These are phyloP conservation scores for Orthonyx spaldingii DNA, from an alignment of 2,113 vertebrate genomes.

Conservation along the genomic window DNA sequence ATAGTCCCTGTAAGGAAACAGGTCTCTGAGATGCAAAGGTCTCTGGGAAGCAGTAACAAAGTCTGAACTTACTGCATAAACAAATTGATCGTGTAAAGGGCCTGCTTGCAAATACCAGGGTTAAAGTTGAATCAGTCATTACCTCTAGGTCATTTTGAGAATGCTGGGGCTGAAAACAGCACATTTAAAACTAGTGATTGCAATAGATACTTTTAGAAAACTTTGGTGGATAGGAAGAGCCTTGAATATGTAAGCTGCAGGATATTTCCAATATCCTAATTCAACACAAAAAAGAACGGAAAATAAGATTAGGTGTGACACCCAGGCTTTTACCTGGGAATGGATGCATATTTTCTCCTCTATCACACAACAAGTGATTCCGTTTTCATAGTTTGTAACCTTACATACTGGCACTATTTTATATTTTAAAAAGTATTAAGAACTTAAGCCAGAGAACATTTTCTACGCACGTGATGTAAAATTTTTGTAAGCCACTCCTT, in stretches of 20 bases:
- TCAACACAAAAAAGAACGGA: neutral
- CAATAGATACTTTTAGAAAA: neutral
- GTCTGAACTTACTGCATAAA: slow-evolving; percentile 54
- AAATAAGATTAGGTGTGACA: neutral
- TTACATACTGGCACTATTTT: neutral
- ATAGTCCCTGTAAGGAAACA: neutral
- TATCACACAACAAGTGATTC: neutral
- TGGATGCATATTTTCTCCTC: neutral
- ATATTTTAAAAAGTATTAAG: neutral
- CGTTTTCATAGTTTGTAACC: neutral
- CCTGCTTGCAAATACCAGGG: slow-evolving; percentile 39
- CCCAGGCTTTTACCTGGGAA: neutral
- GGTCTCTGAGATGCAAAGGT: slow-evolving; percentile 20
- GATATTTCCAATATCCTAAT: neutral
- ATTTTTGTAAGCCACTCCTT: neutral
- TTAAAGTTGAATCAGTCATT: slow-evolving; percentile 50
- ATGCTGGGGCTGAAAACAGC: neutral
- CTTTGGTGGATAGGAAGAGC: neutral
- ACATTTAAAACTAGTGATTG: neutral
- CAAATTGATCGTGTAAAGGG: slow-evolving; percentile 51
- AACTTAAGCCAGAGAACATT: neutral
- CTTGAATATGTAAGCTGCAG: neutral
- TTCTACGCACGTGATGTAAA: neutral
- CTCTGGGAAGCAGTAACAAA: slow-evolving; percentile 41
- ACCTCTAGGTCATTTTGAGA: slow-evolving; percentile 31